Percentiles rank a stretch among this genome's conserved stretches.
phyloP scores from a whole-genome alignment of 2,797 vertebrate genomes.

The Leptatherina wallacei region DNA sequence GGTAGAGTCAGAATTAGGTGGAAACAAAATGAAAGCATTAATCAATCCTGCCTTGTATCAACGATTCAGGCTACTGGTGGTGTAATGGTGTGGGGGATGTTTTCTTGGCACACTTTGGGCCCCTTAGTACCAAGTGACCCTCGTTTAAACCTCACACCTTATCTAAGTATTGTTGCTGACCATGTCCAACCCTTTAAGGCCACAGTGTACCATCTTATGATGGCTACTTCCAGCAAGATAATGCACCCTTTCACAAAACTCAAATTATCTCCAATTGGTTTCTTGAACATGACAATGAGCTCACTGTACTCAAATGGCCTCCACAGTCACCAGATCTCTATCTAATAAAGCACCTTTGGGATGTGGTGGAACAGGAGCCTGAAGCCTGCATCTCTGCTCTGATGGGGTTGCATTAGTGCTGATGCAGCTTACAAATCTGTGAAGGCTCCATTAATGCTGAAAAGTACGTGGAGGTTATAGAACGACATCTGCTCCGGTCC shows the following conservation, averaged over 20 bases:
- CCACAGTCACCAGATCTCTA: no score
- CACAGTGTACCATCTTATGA: constrained; percentile 43
- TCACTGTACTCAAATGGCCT: background rate
- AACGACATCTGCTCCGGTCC: background rate
- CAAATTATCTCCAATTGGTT: constrained; percentile 5
- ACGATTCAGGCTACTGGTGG: background rate
- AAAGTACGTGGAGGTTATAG: background rate
- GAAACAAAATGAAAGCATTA: background rate
- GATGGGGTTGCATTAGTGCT: background rate
- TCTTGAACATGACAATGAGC: constrained; percentile 10
- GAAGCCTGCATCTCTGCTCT: background rate
- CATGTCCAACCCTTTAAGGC: background rate
- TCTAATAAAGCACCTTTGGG: background rate
- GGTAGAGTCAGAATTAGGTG: background rate
- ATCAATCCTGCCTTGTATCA: background rate
- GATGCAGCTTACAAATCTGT: no score
- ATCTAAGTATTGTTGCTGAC: background rate
- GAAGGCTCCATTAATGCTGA: no score
- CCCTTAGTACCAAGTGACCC: no score
- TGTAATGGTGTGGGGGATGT: background rate
- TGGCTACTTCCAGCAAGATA: constrained; percentile 59
- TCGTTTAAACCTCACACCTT: no score
- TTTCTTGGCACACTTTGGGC: background rate
- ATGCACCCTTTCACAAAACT: constrained; percentile 6
- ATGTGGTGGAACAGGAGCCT: background rate